These are phyloP conservation scores for Drosophila kurseongensis DNA, from an alignment of 1,140 invertebrate genomes.

Conservation along the genomic window DNA sequence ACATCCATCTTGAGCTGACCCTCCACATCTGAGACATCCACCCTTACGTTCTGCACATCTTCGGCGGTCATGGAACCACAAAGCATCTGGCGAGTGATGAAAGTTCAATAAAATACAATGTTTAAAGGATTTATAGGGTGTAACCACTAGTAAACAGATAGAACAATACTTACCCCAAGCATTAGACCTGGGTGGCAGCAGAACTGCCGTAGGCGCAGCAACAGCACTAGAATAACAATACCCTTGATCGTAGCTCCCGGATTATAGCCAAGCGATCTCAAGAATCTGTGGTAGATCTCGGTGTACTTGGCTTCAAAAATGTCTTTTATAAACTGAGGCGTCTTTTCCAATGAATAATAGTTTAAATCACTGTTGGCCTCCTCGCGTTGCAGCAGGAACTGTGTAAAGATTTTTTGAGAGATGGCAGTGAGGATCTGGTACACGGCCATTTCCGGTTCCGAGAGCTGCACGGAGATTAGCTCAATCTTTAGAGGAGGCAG, in stretches of 20 bases:
- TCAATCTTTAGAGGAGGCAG: conserved; percentile 25
- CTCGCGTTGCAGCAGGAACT: conserved; percentile 45
- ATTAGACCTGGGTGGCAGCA: conserved; percentile 60
- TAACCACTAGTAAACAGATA: no score
- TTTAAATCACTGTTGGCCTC: conserved; percentile 42
- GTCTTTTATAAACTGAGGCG: conserved; percentile 32
- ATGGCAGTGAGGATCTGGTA: conserved; percentile 56
- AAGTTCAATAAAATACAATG: not conserved
- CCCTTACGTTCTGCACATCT: conserved; percentile 10
- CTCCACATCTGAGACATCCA: conserved; percentile 1
- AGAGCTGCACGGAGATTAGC: conserved; percentile 29
- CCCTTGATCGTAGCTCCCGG: conserved; percentile 33
- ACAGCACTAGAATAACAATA: conserved; percentile 52
- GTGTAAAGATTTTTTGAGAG: conserved; percentile 37
- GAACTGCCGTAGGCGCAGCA: conserved; percentile 61
- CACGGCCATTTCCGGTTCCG: conserved; percentile 39
- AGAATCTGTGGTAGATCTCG: conserved; percentile 39
- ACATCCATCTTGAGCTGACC: conserved; percentile 18
- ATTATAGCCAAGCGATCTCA: conserved; percentile 45
- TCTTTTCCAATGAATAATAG: conserved; percentile 26
- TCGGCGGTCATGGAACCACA: conserved; percentile 10
- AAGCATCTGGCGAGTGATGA: conserved; percentile 21
- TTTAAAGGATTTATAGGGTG: no score
- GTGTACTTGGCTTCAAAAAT: conserved; percentile 18
- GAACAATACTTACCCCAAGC: conserved; percentile 29